phyloP scores from a whole-genome alignment of 2,113 vertebrate species.

The Poicephalus gulielmi region DNA sequence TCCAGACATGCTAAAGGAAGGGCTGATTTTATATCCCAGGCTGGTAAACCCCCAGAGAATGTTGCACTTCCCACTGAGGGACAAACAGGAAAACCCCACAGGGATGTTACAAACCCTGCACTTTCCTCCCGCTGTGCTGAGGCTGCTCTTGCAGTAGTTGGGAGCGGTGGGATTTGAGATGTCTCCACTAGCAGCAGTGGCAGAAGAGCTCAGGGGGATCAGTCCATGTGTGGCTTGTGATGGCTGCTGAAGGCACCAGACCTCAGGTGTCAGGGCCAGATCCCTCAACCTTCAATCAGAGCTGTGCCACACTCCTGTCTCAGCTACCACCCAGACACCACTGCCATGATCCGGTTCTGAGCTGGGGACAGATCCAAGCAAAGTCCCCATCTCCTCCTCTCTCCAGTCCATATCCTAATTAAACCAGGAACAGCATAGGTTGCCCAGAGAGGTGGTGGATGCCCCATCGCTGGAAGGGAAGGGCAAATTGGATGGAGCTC shows the following conservation, averaged over 20 bases:
- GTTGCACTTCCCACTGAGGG: background rate
- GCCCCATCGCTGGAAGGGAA: background rate
- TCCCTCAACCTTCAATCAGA: background rate
- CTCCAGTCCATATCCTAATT: background rate
- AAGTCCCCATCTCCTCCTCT: background rate
- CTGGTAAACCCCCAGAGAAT: too few species aligned
- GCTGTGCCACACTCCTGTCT: rapidly evolving
- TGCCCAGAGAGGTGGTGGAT: background rate
- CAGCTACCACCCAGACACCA: background rate
- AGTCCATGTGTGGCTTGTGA: rapidly evolving
- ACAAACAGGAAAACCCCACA: rapidly evolving
- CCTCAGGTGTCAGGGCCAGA: background rate
- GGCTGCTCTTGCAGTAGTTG: background rate
- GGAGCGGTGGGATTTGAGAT: background rate
- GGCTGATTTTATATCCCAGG: background rate
- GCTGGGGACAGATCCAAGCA: background rate
- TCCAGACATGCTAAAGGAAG: background rate
- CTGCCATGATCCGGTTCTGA: rapidly evolving
- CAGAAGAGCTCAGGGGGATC: background rate
- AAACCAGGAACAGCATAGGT: background rate
- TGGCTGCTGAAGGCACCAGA: background rate
- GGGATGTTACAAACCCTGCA: rapidly evolving
- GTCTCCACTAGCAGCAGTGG: background rate
- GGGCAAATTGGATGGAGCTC: background rate
- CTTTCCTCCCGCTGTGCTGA: background rate